Evolutionary conservation across 1,140 invertebrate genomes (phyloP), one percentile per base, ranked within the genome.

Genomic region (Drosophila burlai): DNA sequence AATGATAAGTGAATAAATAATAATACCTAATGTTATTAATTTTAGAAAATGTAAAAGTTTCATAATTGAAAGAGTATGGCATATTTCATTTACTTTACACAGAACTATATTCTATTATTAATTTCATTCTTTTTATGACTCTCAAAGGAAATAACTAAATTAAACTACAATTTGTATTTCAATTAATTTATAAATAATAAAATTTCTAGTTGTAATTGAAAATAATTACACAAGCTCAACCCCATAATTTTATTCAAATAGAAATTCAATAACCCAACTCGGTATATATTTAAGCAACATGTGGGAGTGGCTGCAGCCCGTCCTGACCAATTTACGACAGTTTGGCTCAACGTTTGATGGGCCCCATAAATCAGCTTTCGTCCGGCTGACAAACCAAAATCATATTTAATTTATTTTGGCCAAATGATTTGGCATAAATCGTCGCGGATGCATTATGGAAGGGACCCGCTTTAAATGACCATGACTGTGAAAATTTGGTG

Each of bases 381-480:
- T 67, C 75, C 74, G 65, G 75, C 75, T 77, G 75, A 77, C 74
- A 77, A 68, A 77, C 74, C 75, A 67, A 77, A 77, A 77, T 69
- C 75, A 73, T 77, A 77, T 77, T 77, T 77, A 77, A 77, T 77
- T 77, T 77, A 77, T 77, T 77, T 77, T 77, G 75, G 74, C 47
- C 64, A 77, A 77, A 65, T 87, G 83, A 87, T 78, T 77, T 49
- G 77, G 73, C 83, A 87, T 38, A 78, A 81, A 74, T 50, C 36
- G 54, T 40, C 34, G 66, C 52, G 43, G 71, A 72, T 72, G 66
- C 80, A 71, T 76, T 71, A 55, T 63, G 75, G 75, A 63, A 43
- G 77, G 55, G 72, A 61, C 24, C 72, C 75, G 75, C 85, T 84
- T 87, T 87, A 87, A 87, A 87, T 87, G 81, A 71, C 77, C 68